Evolutionary conservation across 2,797 vertebrate species (phyloP).

Genomic region (Xenopus petersii): DNA sequence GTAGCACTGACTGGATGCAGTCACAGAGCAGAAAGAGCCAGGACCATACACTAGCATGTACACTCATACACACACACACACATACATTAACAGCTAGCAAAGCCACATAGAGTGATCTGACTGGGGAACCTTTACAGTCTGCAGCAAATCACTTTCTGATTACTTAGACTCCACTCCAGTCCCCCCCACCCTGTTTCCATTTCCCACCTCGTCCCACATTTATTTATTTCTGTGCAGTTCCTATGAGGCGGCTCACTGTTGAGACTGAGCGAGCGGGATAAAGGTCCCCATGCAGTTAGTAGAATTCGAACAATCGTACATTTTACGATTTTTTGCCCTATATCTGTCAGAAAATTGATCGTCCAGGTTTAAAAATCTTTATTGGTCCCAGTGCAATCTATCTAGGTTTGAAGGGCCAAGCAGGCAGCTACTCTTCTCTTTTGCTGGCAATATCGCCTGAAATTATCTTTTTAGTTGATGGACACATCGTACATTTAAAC

Average conservation of each 20-base stretch:
- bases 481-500: too few relatives aligned
- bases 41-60: slow-evolving; percentile 12
- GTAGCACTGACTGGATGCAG: slow-evolving; percentile 20
- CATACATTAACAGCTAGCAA: background rate
- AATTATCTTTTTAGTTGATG: too few relatives aligned
- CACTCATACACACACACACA: background rate
- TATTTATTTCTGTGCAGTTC: slow-evolving; percentile 10
- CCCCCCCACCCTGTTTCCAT: slow-evolving; percentile 28
- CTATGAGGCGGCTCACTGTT: slow-evolving; percentile 6
- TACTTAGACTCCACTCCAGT: slow-evolving; percentile 17
- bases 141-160: slow-evolving; percentile 18
- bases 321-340: too few relatives aligned
- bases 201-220: slow-evolving; percentile 22
- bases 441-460: too few relatives aligned
- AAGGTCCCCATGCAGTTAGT: too few relatives aligned
- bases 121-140: slow-evolving; percentile 37
- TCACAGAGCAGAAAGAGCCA: slow-evolving; percentile 17
- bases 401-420: too few relatives aligned
- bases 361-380: too few relatives aligned
- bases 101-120: background rate
- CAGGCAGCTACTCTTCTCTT: too few relatives aligned
- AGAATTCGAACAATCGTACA: too few relatives aligned
- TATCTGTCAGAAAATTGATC: too few relatives aligned
- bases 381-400: too few relatives aligned
- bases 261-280: slow-evolving; percentile 13